Conservation (phyloP, 2,797 vertebrate species). For the Stomatorhinus walkeri region DNA sequence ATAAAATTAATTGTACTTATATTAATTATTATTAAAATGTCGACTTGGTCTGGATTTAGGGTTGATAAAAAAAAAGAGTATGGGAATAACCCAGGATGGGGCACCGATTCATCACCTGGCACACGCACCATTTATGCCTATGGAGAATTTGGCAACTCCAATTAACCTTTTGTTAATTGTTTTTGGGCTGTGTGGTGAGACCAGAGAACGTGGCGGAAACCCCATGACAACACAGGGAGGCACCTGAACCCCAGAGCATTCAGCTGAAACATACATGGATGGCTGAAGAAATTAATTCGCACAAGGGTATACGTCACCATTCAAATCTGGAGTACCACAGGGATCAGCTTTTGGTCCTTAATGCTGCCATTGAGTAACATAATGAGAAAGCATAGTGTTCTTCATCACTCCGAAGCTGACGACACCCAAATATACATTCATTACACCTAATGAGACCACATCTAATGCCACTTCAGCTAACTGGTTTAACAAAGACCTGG, state of each 20-base stretch:
- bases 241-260: not conserved
- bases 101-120: not conserved
- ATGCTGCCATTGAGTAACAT: no score
- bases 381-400: no score
- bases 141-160: not conserved
- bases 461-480: no score
- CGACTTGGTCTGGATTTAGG: not conserved
- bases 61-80: not conserved
- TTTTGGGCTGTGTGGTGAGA: not conserved
- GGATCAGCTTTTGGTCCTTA: no score
- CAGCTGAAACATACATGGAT: not conserved
- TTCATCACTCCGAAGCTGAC: no score
- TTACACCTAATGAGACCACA: no score
- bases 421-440: no score
- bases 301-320: no score
- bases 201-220: not conserved
- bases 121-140: not conserved
- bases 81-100: not conserved
- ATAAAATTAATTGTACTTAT: not conserved
- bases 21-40: not conserved
- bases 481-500: no score
- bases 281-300: not conserved
- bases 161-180: not conserved
- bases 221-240: not conserved
- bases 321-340: no score